These are phyloP conservation scores for Perccottus glenii DNA, from an alignment of 2,113 vertebrate species.

Conservation along the genomic window DNA sequence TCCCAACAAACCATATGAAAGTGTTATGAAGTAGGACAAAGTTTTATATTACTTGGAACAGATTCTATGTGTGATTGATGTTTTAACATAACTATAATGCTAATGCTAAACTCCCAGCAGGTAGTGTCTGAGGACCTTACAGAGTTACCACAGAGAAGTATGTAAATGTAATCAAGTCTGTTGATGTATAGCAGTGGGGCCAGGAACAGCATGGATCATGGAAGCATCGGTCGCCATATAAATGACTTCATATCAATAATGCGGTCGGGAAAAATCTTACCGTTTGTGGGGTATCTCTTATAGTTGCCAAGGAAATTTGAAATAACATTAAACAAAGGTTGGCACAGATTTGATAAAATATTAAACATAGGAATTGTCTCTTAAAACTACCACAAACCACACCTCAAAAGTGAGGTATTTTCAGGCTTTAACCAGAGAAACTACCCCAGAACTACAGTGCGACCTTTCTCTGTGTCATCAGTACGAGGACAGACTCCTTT, in stretches of 20 bases:
- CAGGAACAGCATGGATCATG: slow-evolving; percentile 20
- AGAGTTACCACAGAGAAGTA: slow-evolving; percentile 21
- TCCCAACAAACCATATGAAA: too few relatives aligned
- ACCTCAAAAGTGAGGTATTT: slow-evolving; percentile 3
- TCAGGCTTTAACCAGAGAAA: slow-evolving; percentile 13
- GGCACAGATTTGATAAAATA: too few relatives aligned
- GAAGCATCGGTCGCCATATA: slow-evolving; percentile 26
- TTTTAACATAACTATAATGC: neutral
- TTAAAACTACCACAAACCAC: too few relatives aligned
- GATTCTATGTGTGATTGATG: too few relatives aligned
- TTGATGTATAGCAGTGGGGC: slow-evolving; percentile 25
- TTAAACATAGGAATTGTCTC: too few relatives aligned
- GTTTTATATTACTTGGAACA: too few relatives aligned
- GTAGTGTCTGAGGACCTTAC: slow-evolving; percentile 19
- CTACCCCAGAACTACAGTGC: slow-evolving; percentile 29
- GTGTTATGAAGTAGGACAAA: too few relatives aligned
- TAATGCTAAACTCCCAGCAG: neutral
- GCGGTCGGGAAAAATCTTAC: too few relatives aligned
- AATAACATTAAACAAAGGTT: too few relatives aligned
- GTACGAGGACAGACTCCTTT: slow-evolving; percentile 17
- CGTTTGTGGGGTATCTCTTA: too few relatives aligned
- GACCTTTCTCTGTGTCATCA: slow-evolving; percentile 37
- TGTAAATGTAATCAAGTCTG: slow-evolving; percentile 58
- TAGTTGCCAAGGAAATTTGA: too few relatives aligned
- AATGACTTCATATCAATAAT: neutral